A percentile compares a stretch with the other conserved stretches of the same genome.
These are phyloP conservation scores for Macrophya annulata DNA, from an alignment of 2,888 invertebrate genomes.

Conservation along the genomic window DNA sequence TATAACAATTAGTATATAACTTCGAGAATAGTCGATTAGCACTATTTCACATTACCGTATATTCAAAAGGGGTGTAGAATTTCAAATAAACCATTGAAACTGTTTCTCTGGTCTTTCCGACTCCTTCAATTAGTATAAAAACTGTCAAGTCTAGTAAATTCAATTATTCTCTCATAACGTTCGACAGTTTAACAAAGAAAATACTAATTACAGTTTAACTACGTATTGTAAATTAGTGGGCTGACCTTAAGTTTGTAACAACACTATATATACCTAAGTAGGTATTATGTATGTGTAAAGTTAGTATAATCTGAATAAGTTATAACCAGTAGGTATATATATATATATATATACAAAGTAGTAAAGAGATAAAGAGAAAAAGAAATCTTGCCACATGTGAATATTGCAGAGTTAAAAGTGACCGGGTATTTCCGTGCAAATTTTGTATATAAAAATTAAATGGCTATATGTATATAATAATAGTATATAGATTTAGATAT, in stretches of 20 bases:
- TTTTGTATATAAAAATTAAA: not conserved
- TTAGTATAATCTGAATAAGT: no score
- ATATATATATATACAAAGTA: no score
- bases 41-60: not conserved
- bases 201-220: not conserved
- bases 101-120: not conserved
- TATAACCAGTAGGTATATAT: no score
- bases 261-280: not conserved
- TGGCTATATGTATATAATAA: not conserved
- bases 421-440: not conserved
- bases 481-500: no score
- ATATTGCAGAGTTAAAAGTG: not conserved
- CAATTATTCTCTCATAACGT: not conserved
- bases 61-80: not conserved
- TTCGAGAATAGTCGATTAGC: not conserved
- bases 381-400: not conserved
- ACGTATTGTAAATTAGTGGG: not conserved
- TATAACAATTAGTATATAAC: not conserved
- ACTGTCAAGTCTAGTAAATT: not conserved
- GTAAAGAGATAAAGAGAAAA: no score
- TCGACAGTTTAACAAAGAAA: not conserved
- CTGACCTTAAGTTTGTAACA: not conserved
- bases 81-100: not conserved
- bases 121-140: not conserved
- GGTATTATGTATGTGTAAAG: no score